Conservation (phyloP, 2,113 vertebrate genomes). For the Ceratotherium simum region DNA sequence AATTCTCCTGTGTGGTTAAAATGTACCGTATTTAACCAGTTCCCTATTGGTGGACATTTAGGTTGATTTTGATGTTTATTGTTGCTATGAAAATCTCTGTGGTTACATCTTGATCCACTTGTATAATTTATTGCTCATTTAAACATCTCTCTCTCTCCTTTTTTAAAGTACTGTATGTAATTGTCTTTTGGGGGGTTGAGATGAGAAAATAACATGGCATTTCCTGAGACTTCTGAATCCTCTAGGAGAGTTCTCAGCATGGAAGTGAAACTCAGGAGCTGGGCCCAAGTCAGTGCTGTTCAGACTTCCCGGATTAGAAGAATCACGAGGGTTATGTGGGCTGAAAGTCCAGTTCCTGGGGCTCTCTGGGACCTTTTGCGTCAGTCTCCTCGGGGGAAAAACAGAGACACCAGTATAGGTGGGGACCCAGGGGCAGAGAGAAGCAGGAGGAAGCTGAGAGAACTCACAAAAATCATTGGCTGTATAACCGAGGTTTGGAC, state of each 20-base stretch:
- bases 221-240: background rate
- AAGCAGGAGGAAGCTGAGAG: background rate
- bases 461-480: background rate
- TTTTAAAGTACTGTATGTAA: background rate
- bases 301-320: background rate
- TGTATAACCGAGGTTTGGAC: background rate
- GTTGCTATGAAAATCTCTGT: conserved; percentile 48
- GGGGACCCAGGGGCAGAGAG: background rate
- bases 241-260: background rate
- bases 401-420: background rate
- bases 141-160: background rate
- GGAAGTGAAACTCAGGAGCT: background rate
- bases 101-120: conserved; percentile 21
- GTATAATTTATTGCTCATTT: conserved; percentile 58
- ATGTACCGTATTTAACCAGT: conserved; percentile 49
- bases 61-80: conserved; percentile 57
- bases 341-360: background rate
- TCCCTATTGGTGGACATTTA: conserved; percentile 62
- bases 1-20: conserved; percentile 68
- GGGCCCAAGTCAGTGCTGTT: background rate
- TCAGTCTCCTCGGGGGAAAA: background rate
- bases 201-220: conserved; percentile 52
- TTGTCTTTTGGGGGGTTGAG: background rate
- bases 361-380: background rate
- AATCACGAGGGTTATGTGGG: background rate